Conservation (phyloP, 2,113 vertebrate genomes). For the Hippoglossus stenolepis region DNA sequence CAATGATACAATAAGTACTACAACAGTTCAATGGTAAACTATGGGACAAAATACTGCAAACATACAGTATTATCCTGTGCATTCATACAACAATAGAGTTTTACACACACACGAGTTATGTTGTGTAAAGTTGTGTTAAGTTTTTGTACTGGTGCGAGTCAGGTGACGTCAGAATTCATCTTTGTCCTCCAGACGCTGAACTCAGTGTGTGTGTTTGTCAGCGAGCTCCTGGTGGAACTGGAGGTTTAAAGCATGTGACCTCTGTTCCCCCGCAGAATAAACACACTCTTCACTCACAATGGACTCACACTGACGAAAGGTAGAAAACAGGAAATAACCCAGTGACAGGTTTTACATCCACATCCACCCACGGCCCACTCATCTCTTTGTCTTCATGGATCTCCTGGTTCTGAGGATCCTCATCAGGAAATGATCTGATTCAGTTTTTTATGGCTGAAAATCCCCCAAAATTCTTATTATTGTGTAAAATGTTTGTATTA, state of each 20-base stretch:
- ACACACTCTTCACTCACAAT: constrained; percentile 5
- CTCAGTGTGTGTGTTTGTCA: not conserved
- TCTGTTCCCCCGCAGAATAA: not conserved
- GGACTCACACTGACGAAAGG: constrained; percentile 2
- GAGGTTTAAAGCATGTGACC: not conserved
- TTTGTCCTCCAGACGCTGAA: too few relatives aligned
- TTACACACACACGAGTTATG: too few relatives aligned
- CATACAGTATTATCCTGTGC: too few relatives aligned
- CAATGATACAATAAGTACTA: not conserved
- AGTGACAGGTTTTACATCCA: constrained; percentile 28
- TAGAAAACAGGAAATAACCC: constrained; percentile 67
- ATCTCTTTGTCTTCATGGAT: not conserved
- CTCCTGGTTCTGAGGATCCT: not conserved
- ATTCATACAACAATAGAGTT: too few relatives aligned
- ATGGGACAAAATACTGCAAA: too few relatives aligned
- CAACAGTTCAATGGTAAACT: not conserved
- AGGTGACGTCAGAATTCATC: too few relatives aligned
- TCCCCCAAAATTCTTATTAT: not conserved
- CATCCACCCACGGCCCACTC: constrained; percentile 24
- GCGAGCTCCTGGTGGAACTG: not conserved
- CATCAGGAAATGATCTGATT: too few relatives aligned
- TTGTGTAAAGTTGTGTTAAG: too few relatives aligned
- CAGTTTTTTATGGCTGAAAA: not conserved
- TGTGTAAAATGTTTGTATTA: too few relatives aligned
- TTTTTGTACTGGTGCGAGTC: too few relatives aligned